These are phyloP conservation scores for Aulostomus chinensis DNA, from an alignment of 2,797 vertebrate genomes.

Conservation along the genomic window DNA sequence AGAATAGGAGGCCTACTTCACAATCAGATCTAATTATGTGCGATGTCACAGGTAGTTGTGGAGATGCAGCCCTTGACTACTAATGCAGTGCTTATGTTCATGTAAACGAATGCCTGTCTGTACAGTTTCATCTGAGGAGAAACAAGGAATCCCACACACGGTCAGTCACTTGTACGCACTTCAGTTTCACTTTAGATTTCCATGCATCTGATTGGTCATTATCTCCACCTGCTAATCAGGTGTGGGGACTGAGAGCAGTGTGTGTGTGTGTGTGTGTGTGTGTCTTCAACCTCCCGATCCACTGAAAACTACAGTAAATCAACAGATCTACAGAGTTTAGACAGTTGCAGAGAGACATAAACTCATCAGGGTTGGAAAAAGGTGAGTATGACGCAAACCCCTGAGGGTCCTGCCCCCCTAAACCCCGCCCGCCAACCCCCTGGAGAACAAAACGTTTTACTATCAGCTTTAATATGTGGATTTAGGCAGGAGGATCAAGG, in stretches of 20 bases:
- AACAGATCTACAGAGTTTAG: no score
- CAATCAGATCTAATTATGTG: constrained; percentile 47
- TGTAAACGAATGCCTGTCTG: constrained; percentile 26
- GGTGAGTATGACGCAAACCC: no score
- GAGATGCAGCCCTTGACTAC: constrained; percentile 55
- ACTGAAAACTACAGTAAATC: no score
- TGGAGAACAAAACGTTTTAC: no score
- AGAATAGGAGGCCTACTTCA: constrained; percentile 38
- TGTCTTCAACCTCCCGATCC: no score
- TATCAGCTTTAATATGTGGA: no score
- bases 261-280: background rate
- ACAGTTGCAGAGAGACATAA: no score
- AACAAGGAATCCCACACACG: constrained; percentile 26
- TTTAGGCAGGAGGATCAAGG: no score
- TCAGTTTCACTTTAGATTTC: constrained; percentile 20
- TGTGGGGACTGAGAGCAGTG: background rate
- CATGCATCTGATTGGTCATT: constrained; percentile 10
- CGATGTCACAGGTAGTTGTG: constrained; percentile 29
- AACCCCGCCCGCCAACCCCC: no score
- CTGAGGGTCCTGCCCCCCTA: no score
- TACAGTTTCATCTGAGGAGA: constrained; percentile 17
- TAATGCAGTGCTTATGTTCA: constrained; percentile 58
- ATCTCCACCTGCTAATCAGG: constrained; percentile 19
- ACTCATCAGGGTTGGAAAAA: no score
- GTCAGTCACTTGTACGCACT: constrained; percentile 13